phyloP scores from a whole-genome alignment of 2,113 vertebrate genomes.

The Pampusana beccarii region DNA sequence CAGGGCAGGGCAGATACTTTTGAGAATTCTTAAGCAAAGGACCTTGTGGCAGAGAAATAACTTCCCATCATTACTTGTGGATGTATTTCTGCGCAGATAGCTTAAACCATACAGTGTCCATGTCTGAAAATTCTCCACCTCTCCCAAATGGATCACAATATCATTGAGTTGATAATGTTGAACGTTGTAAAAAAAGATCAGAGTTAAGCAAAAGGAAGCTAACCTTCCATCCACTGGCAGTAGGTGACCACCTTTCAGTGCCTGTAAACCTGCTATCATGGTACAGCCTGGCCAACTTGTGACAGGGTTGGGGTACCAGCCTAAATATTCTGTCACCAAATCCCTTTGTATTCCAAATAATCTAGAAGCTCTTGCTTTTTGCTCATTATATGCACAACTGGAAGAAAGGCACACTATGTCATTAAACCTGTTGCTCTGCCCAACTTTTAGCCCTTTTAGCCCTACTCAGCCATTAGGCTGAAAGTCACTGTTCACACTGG shows the following conservation, averaged over 20 bases:
- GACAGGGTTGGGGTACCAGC: neutral
- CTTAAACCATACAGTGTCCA: accelerated
- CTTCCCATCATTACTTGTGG: neutral
- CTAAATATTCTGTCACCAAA: neutral
- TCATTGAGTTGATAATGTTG: neutral
- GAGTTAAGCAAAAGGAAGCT: neutral
- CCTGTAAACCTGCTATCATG: neutral
- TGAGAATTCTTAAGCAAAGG: neutral
- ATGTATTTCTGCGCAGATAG: neutral
- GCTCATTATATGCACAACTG: neutral
- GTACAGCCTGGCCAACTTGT: neutral
- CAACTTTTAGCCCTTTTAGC: neutral
- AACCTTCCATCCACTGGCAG: neutral
- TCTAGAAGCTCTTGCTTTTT: neutral
- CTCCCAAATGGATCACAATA: neutral
- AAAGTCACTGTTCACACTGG: neutral
- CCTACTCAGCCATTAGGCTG: neutral
- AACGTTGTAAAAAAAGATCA: neutral
- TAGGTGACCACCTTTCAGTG: neutral
- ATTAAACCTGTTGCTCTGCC: neutral
- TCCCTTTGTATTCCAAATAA: neutral
- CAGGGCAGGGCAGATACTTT: neutral
- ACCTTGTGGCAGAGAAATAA: neutral
- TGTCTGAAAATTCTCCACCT: neutral
- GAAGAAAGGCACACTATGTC: neutral